These are phyloP conservation scores for Mionectes macconnelli DNA, from an alignment of 2,113 vertebrate genomes.

Conservation along the genomic window DNA sequence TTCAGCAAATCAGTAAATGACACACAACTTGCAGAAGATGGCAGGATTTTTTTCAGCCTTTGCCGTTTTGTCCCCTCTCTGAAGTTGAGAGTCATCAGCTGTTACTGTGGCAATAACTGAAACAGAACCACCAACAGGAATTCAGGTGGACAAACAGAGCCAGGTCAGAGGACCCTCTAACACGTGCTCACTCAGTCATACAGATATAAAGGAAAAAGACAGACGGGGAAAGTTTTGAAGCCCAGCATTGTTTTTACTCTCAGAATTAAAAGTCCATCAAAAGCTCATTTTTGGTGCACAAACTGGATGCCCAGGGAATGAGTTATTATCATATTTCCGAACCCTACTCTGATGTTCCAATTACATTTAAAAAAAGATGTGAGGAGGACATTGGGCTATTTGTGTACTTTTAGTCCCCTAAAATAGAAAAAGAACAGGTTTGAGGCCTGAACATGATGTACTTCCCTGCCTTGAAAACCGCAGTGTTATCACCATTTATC, in stretches of 20 bases:
- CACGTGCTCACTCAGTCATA: background rate
- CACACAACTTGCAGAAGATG: background rate
- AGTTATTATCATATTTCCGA: background rate
- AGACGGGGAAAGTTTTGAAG: background rate
- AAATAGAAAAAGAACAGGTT: constrained; percentile 15
- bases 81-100: background rate
- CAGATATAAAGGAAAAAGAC: background rate
- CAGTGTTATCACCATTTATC: background rate
- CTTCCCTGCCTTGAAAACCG: background rate
- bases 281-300: background rate
- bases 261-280: background rate
- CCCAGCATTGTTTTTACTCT: background rate
- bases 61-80: background rate
- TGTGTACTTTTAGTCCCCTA: background rate
- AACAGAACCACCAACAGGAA: background rate
- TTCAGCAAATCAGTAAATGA: background rate
- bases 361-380: background rate
- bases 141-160: background rate
- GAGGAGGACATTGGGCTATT: background rate
- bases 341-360: background rate
- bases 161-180: background rate
- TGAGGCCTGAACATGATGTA: background rate
- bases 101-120: background rate
- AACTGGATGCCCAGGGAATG: background rate
- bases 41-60: background rate